Base-by-base conservation (phyloP, 1,140 invertebrate genomes). In the Dendrolimus punctatus region DNA sequence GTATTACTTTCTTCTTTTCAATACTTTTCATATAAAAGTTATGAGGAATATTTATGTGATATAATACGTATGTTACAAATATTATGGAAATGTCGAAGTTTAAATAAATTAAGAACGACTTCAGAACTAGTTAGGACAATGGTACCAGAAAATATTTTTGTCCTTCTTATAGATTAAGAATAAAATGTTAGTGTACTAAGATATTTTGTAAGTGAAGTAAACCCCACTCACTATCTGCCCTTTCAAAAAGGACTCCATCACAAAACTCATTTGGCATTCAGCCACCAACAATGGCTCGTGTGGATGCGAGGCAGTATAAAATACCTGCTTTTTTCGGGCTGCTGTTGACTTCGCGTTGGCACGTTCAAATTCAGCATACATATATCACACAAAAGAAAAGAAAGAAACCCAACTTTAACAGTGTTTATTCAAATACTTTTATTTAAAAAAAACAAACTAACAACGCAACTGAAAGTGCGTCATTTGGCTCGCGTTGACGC, bases 251-350 rank as follows among this genome's bases (percentile, higher is more conserved):
- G 68, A 74, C 76, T 79, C 74, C 73, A 78, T 80, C 71, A 75
- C 72, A 76, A 82, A 81, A 80, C 75, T 85, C 81, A 85, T 85
- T 85, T 85, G 81, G 81, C 81, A 82, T 82, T 69, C 77, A 73
- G 81, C 81, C 81, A 85, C 74, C 69, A 73, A 79, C 72, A 76
- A 74, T 75, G 69, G 66, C 58, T 70, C 63, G 71, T 66, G 70
- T 75, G 72, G 66, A 80, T 76, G 71, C 62, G 68, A 71, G 64
- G 64, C 66, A 66, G 66, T 80, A 80, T 76, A 76, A 80, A 80
- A 80, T 79, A 79, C 72, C 71, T 67, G 68, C 64, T 82, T 80
- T 76, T 80, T 74, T 70, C 23, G 58, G 51, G 38, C 58, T 54
- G 62, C 64, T 55, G 62, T 66, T 55, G 59, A 59, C 71, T 63